Conservation (phyloP, 2,113 vertebrate genomes). For the Festucalex cinctus region DNA sequence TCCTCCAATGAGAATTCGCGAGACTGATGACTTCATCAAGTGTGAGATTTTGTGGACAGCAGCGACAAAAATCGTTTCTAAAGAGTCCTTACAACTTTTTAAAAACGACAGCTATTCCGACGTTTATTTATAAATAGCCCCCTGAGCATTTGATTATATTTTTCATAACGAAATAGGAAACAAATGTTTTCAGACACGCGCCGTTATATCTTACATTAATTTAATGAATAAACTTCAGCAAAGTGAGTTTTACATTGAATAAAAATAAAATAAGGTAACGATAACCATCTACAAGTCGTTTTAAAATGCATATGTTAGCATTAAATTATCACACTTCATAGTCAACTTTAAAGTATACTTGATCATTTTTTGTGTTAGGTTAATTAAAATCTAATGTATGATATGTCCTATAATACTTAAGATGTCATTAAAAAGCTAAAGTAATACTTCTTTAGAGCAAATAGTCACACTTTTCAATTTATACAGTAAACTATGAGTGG, state of each 20-base stretch:
- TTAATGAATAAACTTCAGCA: not conserved
- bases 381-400: not conserved
- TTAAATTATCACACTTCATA: not conserved
- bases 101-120: not conserved
- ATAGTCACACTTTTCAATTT: not conserved
- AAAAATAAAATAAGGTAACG: not conserved
- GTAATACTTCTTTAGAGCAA: not conserved
- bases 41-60: constrained; percentile 3
- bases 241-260: not conserved
- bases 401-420: not conserved
- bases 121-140: not conserved
- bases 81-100: not conserved
- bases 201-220: not conserved
- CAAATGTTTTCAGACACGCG: not conserved
- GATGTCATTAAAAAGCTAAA: not conserved
- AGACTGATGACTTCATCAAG: not conserved
- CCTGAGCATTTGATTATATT: too few species aligned
- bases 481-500: too few species aligned
- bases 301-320: not conserved
- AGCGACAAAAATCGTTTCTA: constrained; percentile 7
- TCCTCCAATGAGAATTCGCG: not conserved
- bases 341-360: not conserved
- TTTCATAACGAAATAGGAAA: not conserved
- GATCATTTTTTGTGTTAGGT: not conserved
- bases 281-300: not conserved